phyloP scores from a whole-genome alignment of 2,888 invertebrate species.

The Tribolium freemani region DNA sequence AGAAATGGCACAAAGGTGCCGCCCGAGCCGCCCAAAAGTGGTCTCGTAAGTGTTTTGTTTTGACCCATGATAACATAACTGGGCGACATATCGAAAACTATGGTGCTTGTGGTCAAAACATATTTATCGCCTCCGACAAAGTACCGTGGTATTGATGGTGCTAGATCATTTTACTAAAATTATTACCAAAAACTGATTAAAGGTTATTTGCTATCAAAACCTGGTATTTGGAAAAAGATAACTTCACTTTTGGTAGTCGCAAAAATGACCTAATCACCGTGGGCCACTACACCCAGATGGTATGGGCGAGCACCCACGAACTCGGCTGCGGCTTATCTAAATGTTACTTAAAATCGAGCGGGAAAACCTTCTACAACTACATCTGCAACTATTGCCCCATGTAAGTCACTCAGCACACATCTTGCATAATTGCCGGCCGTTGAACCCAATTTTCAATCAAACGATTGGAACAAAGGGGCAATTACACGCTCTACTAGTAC shows the following conservation, averaged over 20 bases:
- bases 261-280: constrained; percentile 74
- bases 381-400: constrained; percentile 89
- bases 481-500: constrained; percentile 26
- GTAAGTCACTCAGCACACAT: constrained; percentile 70
- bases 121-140: constrained; percentile 84
- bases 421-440: neutral
- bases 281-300: constrained; percentile 88
- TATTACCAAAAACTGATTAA: constrained; percentile 52
- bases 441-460: constrained; percentile 16
- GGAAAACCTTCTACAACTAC: constrained; percentile 81
- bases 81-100: constrained; percentile 77
- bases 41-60: constrained; percentile 79
- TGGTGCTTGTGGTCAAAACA: constrained; percentile 85
- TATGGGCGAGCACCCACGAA: constrained; percentile 84
- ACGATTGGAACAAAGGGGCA: constrained; percentile 18
- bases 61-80: constrained; percentile 78
- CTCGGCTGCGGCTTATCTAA: constrained; percentile 83
- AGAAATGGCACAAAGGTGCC: constrained; percentile 83
- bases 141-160: constrained; percentile 77
- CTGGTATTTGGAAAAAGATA: constrained; percentile 83
- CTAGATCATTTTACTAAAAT: neutral
- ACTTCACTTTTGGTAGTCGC: constrained; percentile 79
- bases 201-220: constrained; percentile 86
- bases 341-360: constrained; percentile 74
- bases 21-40: constrained; percentile 82